Percentiles rank a stretch among this genome's conserved stretches.
phyloP scores from a whole-genome alignment of 2,888 invertebrate genomes.

The Fragum whitleyi region DNA sequence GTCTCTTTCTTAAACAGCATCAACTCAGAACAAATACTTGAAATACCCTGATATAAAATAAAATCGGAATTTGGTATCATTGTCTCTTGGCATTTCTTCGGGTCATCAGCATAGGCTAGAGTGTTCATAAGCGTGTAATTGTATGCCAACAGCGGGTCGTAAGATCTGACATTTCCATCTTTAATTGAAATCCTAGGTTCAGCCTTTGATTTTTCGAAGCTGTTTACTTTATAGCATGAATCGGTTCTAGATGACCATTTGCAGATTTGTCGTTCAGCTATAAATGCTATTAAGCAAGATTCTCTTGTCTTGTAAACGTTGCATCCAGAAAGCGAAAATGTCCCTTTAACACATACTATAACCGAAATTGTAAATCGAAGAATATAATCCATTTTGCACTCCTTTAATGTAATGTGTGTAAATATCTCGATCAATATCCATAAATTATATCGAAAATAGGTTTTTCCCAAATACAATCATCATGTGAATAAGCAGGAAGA shows the following conservation, averaged over 20 bases:
- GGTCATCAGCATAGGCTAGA: constrained; percentile 2
- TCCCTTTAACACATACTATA: neutral
- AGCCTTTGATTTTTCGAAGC: neutral
- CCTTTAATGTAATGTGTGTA: neutral
- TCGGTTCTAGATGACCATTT: neutral
- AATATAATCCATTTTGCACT: neutral
- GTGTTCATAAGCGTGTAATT: constrained; percentile 1
- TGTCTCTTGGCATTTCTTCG: neutral
- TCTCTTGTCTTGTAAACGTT: neutral
- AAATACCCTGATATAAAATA: constrained; percentile 6
- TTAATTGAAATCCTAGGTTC: neutral
- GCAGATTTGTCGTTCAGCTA: neutral
- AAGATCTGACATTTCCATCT: neutral
- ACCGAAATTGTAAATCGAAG: neutral
- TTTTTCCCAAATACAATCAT: neutral
- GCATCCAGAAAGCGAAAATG: neutral
- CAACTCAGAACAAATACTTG: neutral
- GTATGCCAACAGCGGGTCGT: constrained; percentile 3
- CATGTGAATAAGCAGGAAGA: neutral
- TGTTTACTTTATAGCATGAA: neutral
- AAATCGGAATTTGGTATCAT: neutral
- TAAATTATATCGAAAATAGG: neutral
- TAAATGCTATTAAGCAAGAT: neutral
- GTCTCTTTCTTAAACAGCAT: neutral
- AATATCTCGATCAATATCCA: neutral